Base-by-base conservation (phyloP, 64 coral and sea anemone species). In the Montipora cactus region DNA sequence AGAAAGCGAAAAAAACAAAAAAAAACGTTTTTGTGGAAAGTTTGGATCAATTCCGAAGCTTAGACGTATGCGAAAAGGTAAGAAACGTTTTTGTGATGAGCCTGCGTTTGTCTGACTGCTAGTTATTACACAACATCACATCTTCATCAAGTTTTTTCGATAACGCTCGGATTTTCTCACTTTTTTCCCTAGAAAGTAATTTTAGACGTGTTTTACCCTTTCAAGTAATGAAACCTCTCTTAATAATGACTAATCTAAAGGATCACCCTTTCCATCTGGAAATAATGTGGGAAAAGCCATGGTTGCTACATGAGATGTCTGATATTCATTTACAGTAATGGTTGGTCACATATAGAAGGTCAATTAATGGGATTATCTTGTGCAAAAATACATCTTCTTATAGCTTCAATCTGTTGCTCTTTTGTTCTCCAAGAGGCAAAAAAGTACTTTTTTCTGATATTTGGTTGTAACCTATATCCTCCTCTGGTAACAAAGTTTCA, bases 361-460 rank as follows among this genome's bases (percentile, higher is more conserved):
- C 83, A 87, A 68, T 59, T 18, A 13, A 89, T n/a, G n/a, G 71
- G n/a, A 51, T 76, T 66, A 4, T 89, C 14, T n/a, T 69, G 67
- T 53, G 71, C 47, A 44, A 77, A 48, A 49, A 75, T 11, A 89
- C 44, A 20, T 23, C 28, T 77, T 57, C 22, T 89, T 53, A 90
- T 37, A 67, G 77, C 89, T 67, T 90, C 77, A 59, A 90, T n/a
- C 62, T 90, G 53, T 90, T 90, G 88, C 47, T 90, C 44, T 62
- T 90, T 81, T 90, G 76, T 81, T 90, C 58, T 61, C 90, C 79
- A 84, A 92, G 67, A 45, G 90, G 79, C 18, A 92, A 92, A 59
- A 92, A 92, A 44, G 11, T 84, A 67, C 11, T 69, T 90, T 50
- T 90, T 48, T 90, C 89, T 52, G 76, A 80, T 49, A 52, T 80